These are phyloP conservation scores for Lycopodina hypogea DNA, from an alignment of 37 sponge, comb jelly and placozoan genomes.

Conservation along the genomic window DNA sequence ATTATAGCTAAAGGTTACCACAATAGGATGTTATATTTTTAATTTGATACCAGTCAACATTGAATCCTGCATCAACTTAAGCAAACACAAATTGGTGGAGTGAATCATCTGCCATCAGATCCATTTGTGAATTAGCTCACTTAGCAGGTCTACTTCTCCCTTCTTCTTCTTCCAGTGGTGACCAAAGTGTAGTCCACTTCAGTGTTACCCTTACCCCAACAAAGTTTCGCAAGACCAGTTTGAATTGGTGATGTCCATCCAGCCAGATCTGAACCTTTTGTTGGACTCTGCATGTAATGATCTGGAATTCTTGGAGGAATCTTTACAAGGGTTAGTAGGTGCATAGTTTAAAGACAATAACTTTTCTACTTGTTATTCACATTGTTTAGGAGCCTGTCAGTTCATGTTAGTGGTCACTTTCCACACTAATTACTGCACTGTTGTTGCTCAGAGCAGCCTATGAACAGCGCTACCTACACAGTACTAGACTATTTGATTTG, in stretches of 20 bases:
- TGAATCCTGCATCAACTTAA: no score
- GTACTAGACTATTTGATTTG: no score
- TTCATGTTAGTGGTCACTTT: no score
- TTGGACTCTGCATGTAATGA: constrained; percentile 40
- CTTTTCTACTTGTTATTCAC: no score
- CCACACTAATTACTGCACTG: no score
- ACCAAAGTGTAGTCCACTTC: background rate
- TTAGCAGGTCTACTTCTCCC: background rate
- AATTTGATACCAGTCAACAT: no score
- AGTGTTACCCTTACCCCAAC: constrained; percentile 35
- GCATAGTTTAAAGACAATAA: no score
- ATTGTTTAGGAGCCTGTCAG: no score
- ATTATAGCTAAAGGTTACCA: no score
- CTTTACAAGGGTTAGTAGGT: constrained; percentile 7
- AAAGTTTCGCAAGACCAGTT: constrained; percentile 43
- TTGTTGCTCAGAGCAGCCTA: no score
- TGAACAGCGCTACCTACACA: no score
- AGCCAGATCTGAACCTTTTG: constrained; percentile 35
- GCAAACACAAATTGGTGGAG: constrained; percentile 16
- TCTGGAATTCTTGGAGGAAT: constrained; percentile 33
- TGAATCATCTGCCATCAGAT: background rate
- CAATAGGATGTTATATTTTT: no score
- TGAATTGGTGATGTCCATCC: constrained; percentile 30
- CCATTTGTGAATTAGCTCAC: constrained; percentile 17
- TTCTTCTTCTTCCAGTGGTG: background rate